Evolutionary conservation across 2,888 invertebrate genomes (phyloP), one percentile per base, ranked within the genome.

Genomic region (Holacanthella duospinosa): DNA sequence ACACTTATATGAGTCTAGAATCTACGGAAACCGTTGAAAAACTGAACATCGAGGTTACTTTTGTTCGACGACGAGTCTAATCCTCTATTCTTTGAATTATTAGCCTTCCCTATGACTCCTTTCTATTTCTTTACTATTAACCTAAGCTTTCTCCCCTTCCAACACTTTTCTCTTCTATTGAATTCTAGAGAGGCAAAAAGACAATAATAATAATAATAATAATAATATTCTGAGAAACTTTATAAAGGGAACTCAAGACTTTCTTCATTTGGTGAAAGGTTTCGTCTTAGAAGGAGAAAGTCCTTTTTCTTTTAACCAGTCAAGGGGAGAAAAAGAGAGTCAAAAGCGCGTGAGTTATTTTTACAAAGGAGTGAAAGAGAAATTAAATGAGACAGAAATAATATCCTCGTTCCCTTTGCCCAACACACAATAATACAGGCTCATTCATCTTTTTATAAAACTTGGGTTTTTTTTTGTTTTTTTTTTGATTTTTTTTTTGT

Each of bases 341-440:
- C 27, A 66, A 62, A 64, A 60, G 64, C 36, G 9, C 48, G 12
- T 48, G 12, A 21, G 21, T 48, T 48, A 21, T 48, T 21, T 48
- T 48, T n/a, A 4, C 4, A 48, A 48, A 48, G 21, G 48, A 48
- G 48, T 4, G 48, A 21, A 48, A 48, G 58, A 62, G 65, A 66
- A 68, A 68, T 68, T 68, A 68, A 68, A 68, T 68, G 68, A 68
- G 68, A 68, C 68, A 68, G 68, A 68, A 68, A 66, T 68, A 68
- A 68, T 68, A 63, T 66, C 60, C 62, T 53, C 62, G 66, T 36
- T 36, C 9, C 36, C 36, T 6, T 36, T 9, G 36, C 64, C 64
- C 62, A 36, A 36, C 6, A 36, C 36, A 36, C 36, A 36, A 36
- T 36, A 36, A n/a, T n/a, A n/a, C n/a, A n/a, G n/a, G n/a, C n/a